Percentiles rank a stretch among this genome's conserved stretches.
Evolutionary conservation across 2,113 vertebrate species (phyloP).

Genomic region (Chloropsis hardwickii): DNA sequence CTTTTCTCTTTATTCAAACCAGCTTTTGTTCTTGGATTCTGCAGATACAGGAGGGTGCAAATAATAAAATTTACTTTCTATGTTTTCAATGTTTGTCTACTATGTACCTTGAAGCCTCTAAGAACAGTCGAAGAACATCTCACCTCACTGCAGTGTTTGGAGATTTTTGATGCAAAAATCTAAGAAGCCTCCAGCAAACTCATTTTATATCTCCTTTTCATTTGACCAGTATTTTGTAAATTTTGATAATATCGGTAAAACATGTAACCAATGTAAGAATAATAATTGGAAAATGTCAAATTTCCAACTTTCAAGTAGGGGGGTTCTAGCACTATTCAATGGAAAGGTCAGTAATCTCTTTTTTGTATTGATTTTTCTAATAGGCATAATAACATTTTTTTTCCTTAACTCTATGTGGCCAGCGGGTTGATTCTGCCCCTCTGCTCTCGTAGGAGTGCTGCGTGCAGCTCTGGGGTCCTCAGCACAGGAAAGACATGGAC

Average conservation of each 20-base stretch:
- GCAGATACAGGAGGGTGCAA: neutral
- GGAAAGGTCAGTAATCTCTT: neutral
- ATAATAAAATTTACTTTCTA: neutral
- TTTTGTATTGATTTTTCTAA: neutral
- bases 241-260: neutral
- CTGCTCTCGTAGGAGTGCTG: fast-evolving
- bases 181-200: neutral
- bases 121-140: neutral
- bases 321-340: neutral
- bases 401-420: neutral
- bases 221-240: neutral
- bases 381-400: neutral
- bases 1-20: neutral
- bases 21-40: neutral
- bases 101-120: neutral
- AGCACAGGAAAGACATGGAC: neutral
- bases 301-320: neutral
- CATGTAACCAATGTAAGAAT: neutral
- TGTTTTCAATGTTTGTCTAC: neutral
- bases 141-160: neutral
- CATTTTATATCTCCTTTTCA: neutral
- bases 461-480: fast-evolving
- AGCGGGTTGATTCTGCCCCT: neutral
- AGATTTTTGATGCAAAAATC: neutral
- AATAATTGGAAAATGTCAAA: neutral